These are phyloP conservation scores for Morbakka virulenta DNA, from an alignment of 30 jellyfish, hydroid and myxozoan genomes.

Conservation along the genomic window DNA sequence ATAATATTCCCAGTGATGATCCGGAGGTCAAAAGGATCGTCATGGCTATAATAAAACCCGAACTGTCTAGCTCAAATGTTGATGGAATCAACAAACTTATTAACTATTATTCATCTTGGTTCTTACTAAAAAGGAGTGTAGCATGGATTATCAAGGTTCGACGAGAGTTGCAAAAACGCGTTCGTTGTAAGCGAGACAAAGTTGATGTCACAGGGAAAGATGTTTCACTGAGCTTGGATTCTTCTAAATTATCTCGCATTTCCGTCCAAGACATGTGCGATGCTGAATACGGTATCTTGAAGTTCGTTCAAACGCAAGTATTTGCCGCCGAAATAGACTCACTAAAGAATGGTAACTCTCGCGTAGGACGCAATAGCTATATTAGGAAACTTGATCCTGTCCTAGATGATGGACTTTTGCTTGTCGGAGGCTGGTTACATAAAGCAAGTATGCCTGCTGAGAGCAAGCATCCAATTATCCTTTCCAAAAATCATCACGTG, in stretches of 20 bases:
- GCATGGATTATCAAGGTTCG: constrained; percentile 36
- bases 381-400: constrained; percentile 27
- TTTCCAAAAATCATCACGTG: constrained; percentile 21
- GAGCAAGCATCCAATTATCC: constrained; percentile 15
- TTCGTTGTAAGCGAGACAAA: too few species aligned
- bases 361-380: constrained; percentile 32
- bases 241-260: too few species aligned
- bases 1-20: too few species aligned
- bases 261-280: constrained; percentile 11
- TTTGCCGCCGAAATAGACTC: background rate
- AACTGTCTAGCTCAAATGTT: too few species aligned
- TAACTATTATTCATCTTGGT: constrained; percentile 31
- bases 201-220: background rate
- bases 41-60: background rate
- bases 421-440: constrained; percentile 25
- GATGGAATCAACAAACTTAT: constrained; percentile 11
- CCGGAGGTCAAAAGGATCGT: constrained; percentile 15
- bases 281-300: constrained; percentile 13
- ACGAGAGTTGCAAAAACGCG: background rate
- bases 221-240: too few species aligned
- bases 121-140: constrained; percentile 28
- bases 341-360: background rate
- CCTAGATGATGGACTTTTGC: constrained; percentile 41
- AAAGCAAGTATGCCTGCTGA: background rate
- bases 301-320: constrained; percentile 20